A percentile compares a stretch with the other conserved stretches of the same genome.
phyloP scores from a whole-genome alignment of 2,113 vertebrate species.

The Orientallactaga bullata region DNA sequence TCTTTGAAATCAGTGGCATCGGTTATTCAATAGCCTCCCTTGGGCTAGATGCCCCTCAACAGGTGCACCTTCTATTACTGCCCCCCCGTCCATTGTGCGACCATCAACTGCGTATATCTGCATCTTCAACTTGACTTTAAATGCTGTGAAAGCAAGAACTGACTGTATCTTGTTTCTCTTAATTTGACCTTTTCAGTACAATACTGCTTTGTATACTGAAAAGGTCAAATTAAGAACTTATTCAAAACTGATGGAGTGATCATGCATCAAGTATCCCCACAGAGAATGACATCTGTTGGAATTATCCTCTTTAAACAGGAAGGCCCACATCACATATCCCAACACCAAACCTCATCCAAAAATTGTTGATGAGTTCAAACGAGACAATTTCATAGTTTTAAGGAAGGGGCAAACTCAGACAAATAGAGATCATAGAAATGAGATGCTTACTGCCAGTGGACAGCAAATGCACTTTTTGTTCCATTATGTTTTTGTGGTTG shows the following conservation, averaged over 20 bases:
- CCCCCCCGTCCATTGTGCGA: background rate
- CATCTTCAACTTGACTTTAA: background rate
- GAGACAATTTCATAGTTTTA: slow-evolving; percentile 9
- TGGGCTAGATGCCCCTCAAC: background rate
- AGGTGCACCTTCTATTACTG: background rate
- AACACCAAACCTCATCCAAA: background rate
- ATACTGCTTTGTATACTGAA: background rate
- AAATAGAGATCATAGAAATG: slow-evolving; percentile 34
- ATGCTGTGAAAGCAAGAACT: background rate
- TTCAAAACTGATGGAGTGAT: background rate
- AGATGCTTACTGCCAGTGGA: background rate
- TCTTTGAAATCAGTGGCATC: slow-evolving; percentile 1
- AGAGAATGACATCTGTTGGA: background rate
- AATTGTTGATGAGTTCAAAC: background rate
- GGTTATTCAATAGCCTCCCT: background rate
- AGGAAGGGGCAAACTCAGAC: background rate
- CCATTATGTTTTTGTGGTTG: background rate
- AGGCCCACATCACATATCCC: background rate
- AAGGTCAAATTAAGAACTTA: background rate
- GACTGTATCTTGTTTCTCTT: background rate
- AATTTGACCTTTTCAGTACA: too few relatives aligned
- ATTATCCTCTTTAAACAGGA: background rate
- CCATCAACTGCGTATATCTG: background rate
- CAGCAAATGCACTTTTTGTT: slow-evolving; percentile 47
- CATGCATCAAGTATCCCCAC: background rate